Conservation (phyloP, 2,113 vertebrate species). For the Paralichthys olivaceus region DNA sequence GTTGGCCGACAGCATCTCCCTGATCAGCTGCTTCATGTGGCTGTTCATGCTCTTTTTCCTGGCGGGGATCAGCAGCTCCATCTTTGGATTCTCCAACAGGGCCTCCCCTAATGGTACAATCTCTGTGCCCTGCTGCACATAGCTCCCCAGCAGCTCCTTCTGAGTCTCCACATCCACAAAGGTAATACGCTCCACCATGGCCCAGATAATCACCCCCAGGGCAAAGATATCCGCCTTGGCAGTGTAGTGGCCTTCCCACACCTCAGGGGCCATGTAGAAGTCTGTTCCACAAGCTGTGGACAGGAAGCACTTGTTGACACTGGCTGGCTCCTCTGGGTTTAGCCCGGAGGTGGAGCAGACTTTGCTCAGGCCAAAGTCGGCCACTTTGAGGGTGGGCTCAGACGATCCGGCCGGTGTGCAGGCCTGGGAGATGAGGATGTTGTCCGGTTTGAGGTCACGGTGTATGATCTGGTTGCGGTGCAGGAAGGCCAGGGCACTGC, state of each 20-base stretch:
- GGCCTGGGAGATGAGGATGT: constrained; percentile 93
- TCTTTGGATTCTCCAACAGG: constrained; percentile 95
- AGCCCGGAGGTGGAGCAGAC: constrained; percentile 92
- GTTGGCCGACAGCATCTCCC: constrained; percentile 96
- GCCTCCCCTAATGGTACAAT: constrained; percentile 96
- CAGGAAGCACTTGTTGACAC: constrained; percentile 95
- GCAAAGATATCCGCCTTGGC: constrained; percentile 99
- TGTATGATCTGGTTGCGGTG: constrained; percentile 98
- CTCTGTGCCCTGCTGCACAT: constrained; percentile 91
- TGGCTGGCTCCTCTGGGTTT: constrained; percentile 92
- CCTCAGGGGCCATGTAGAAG: constrained; percentile 99
- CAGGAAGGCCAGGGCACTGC: constrained; percentile 96
- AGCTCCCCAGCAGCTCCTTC: constrained; percentile 95
- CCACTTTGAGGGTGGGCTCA: constrained; percentile 95
- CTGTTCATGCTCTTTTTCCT: constrained; percentile 96
- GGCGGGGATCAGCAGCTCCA: constrained; percentile 95
- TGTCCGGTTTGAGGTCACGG: constrained; percentile 96
- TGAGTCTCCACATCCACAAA: constrained; percentile 95
- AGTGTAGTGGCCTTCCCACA: constrained; percentile 98
- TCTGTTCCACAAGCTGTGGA: constrained; percentile 96
- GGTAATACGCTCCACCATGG: constrained; percentile 96
- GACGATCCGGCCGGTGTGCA: constrained; percentile 75
- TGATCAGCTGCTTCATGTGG: constrained; percentile 93
- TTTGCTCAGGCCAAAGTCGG: constrained; percentile 96
- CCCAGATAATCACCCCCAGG: constrained; percentile 97